Conservation (phyloP, 2,888 invertebrate species). For the Reticulitermes lucifugus region DNA sequence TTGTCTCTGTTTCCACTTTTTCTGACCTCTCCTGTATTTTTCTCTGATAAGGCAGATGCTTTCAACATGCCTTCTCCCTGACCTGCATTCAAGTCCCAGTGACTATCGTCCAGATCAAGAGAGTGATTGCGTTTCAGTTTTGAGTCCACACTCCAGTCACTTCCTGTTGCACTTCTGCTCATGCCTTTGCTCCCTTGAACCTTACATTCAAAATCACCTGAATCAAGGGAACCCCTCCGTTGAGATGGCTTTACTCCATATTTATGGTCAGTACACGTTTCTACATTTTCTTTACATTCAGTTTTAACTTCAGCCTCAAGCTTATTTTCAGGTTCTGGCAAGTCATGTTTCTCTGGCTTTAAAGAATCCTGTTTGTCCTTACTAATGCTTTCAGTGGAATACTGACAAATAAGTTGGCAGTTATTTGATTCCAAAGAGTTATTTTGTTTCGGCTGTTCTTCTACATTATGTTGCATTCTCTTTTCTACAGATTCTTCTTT, state of each 20-base stretch:
- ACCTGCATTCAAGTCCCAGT: constrained; percentile 18
- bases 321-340: not conserved
- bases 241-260: constrained; percentile 9
- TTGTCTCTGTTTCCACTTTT: constrained; percentile 5
- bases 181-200: constrained; percentile 16
- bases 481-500: constrained; percentile 61
- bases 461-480: not conserved
- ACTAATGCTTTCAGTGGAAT: not conserved
- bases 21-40: not conserved
- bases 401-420: not conserved
- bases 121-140: constrained; percentile 44
- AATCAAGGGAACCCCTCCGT: constrained; percentile 49
- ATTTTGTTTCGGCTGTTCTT: not conserved
- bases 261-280: not conserved
- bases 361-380: not conserved
- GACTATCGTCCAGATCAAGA: constrained; percentile 45
- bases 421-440: not conserved
- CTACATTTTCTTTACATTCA: not conserved
- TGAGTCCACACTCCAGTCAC: constrained; percentile 43
- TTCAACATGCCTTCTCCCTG: not conserved
- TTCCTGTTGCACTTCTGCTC: constrained; percentile 36
- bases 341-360: not conserved
- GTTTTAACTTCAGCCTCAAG: not conserved
- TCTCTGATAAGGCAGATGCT: not conserved
- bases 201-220: constrained; percentile 40